Evolutionary conservation across 2,113 vertebrate species (phyloP), one percentile per base, ranked within the genome.

Genomic region (Malurus alboscapulatus): DNA sequence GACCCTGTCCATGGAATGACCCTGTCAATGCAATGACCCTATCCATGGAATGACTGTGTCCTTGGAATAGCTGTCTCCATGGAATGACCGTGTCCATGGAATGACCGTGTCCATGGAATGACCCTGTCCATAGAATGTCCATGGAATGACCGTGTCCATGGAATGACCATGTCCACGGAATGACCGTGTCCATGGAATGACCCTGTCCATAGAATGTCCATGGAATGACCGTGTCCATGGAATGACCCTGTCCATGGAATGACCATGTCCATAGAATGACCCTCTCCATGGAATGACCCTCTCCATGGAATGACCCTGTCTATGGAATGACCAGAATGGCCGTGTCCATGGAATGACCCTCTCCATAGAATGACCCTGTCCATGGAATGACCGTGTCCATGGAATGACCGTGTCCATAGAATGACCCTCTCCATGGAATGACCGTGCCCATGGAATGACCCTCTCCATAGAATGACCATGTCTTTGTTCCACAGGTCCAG

Each of bases 401-500:
- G 22, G 57, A 59, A 25, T 58, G 48, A 9, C 16, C 30, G 3
- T 48, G 21, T 48, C 50, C 14, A 14, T 69, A 17, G 44, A 45
- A 17, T 45, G 44, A 17, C 44, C 44, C 16, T 59, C 44, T n/a
- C n/a, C n/a, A 17, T 17, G 22, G 57, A 59, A 36, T 58, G 47
- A 9, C 15, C 30, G 3, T 48, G 47, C 24, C 50, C 14, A 25
- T 69, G 44, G 44, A 45, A 45, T 20, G 45, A 45, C 19, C 45
- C 19, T 45, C 36, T 18, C 69, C 51, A 7, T 45, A 38, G 8
- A 16, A 1, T 74, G 45, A 27, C 58, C 8, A 10, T 47, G 48
- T 25, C 69, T 40, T 89, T 53, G 94, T 94, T 38, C 67, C 36
- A 29, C 96, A 99, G 99, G 72, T 98, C 97, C 32, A 98, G 96